Base-by-base conservation (phyloP, 1,140 invertebrate species). In the Drosophila sulfurigaster region DNA sequence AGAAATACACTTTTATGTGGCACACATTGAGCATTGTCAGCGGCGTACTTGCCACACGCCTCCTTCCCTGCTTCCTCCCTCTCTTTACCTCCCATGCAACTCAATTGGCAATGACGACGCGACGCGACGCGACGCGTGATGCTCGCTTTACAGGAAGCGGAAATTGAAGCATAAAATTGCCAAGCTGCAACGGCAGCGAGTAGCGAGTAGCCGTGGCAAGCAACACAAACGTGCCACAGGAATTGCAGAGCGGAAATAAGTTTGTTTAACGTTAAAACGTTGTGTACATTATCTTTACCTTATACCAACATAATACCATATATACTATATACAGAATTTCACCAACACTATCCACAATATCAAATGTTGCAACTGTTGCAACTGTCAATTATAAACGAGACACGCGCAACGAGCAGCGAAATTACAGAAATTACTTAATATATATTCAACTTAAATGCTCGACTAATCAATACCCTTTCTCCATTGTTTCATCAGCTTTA, bases 91-190 rank as follows among this genome's bases (percentile, higher is more conserved):
- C 8, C 1, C 15, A 0, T 15, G 7, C 10, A 71, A 80, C 66
- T 87, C 86, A 83, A 87, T 87, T 87, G 82, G 75, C 81, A 85
- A 70, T 73, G 73, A 83, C 38, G 73, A 83, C 38, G 38, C 38
- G 38, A 41, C 2, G 35, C 35, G 35, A 41, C 75, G 64, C 69
- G 66, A 64, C 62, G 66, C 70, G 56, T 80, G 71, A 78, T 75
- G 16, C 65, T 59, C 66, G 73, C 67, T 68, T 72, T 78, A 75
- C 81, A 78, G 85, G 85, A 90, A 89, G 46, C 85, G 85, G 85
- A 89, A 89, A 89, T 89, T 89, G 85, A 89, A 89, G 85, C 85
- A 89, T 89, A 85, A 89, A 89, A 89, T 79, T 89, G 81, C 85
- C 85, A 89, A 89, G 81, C 75, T 85, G 75, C 79, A 75, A 64